Conservation (phyloP, 2,888 invertebrate genomes). For the Drosophila kuntzei region DNA sequence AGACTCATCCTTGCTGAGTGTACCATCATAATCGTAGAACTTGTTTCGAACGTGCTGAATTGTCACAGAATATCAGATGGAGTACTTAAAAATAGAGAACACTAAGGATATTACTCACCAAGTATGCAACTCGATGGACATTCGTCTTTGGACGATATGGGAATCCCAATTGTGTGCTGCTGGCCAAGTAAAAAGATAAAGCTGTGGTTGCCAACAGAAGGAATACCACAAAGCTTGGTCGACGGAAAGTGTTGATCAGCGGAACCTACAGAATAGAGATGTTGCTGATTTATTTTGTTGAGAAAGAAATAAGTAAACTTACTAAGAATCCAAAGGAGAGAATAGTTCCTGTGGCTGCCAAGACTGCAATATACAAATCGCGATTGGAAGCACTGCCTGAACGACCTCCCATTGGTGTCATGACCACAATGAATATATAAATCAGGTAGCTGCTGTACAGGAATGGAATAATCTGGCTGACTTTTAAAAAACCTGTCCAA, state of each 20-base stretch:
- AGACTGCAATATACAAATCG: slow-evolving; percentile 86
- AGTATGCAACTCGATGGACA: slow-evolving; percentile 86
- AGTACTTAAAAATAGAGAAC: no score
- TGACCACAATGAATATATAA: slow-evolving; percentile 85
- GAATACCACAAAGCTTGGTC: slow-evolving; percentile 41
- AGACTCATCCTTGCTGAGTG: slow-evolving; percentile 84
- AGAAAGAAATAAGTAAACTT: slow-evolving; percentile 22
- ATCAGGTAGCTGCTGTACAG: slow-evolving; percentile 86
- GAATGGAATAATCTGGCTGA: slow-evolving; percentile 84
- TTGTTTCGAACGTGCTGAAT: slow-evolving; percentile 85
- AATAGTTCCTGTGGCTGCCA: slow-evolving; percentile 81
- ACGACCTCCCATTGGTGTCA: slow-evolving; percentile 88
- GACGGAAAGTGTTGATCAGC: slow-evolving; percentile 55
- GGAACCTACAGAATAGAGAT: slow-evolving; percentile 40
- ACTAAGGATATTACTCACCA: no score
- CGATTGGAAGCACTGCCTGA: slow-evolving; percentile 85
- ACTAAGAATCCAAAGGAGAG: slow-evolving; percentile 83
- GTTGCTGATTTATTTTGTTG: no score
- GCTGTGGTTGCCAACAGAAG: slow-evolving; percentile 27
- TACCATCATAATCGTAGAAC: slow-evolving; percentile 83
- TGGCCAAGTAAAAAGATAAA: slow-evolving; percentile 39
- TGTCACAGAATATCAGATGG: background rate
- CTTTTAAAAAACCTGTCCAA: slow-evolving; percentile 77
- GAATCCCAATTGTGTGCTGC: slow-evolving; percentile 87
- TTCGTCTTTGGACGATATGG: slow-evolving; percentile 86